These are phyloP conservation scores for Byasa hedistus DNA, from an alignment of 2,888 invertebrate species.

Conservation along the genomic window DNA sequence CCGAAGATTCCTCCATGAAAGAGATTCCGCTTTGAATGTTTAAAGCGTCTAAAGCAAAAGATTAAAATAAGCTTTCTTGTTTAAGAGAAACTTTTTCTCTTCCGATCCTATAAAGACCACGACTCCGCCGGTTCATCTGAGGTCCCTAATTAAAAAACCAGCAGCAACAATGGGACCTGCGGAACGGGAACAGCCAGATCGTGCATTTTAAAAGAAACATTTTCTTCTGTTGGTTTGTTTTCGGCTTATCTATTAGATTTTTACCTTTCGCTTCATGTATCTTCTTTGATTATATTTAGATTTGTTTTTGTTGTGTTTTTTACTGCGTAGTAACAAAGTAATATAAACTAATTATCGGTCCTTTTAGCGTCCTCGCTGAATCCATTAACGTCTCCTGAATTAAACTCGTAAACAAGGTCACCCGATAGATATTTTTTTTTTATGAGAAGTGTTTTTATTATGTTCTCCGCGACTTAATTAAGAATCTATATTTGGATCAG, in stretches of 20 bases:
- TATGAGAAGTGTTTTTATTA: no score
- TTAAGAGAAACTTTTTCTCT: slow-evolving; percentile 24
- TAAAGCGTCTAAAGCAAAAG: slow-evolving; percentile 9
- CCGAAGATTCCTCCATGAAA: slow-evolving; percentile 2
- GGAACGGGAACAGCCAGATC: slow-evolving; percentile 12
- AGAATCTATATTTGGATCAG: no score
- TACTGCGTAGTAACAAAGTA: not conserved
- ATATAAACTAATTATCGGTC: slow-evolving; percentile 9
- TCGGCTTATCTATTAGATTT: not conserved
- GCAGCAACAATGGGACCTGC: slow-evolving; percentile 16
- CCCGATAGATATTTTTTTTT: not conserved
- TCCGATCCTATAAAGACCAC: slow-evolving; percentile 14
- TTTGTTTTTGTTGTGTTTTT: not conserved
- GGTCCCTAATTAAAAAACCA: slow-evolving; percentile 17
- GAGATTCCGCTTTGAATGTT: slow-evolving; percentile 8
- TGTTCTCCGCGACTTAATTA: no score
- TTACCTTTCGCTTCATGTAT: not conserved
- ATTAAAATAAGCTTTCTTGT: slow-evolving; percentile 26
- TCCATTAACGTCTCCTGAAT: slow-evolving; percentile 11
- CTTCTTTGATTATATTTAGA: not conserved
- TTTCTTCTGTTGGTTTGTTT: not conserved
- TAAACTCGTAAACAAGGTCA: slow-evolving; percentile 9
- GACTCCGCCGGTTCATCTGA: slow-evolving; percentile 24
- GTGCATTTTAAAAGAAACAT: slow-evolving; percentile 14
- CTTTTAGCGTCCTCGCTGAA: slow-evolving; percentile 8